Conservation (phyloP, 2,797 vertebrate species). For the Hypotaenidia okinawae region DNA sequence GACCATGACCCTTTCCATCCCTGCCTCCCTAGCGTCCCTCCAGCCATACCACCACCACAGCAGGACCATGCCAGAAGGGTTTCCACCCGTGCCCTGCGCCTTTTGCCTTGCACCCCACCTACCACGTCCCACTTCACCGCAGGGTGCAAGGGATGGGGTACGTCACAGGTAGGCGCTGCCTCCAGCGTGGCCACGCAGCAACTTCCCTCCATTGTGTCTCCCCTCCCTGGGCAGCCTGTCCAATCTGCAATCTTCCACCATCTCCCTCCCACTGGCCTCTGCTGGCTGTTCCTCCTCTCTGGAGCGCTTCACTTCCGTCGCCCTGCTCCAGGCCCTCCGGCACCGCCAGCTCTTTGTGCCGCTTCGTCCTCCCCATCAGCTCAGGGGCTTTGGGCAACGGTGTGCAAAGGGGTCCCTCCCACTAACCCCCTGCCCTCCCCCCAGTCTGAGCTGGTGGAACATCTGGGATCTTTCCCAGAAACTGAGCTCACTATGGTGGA, state of each 20-base stretch:
- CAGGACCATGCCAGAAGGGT: accelerated
- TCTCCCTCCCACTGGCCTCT: slow-evolving; percentile 4
- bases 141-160: accelerated
- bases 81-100: neutral
- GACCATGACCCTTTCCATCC: neutral
- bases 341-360: accelerated
- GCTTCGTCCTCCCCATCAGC: neutral
- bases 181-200: neutral
- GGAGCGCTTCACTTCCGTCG: neutral
- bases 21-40: neutral
- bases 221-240: neutral
- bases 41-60: accelerated
- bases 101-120: accelerated
- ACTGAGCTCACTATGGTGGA: neutral
- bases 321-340: neutral
- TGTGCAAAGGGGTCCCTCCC: slow-evolving; percentile 25
- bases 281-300: slow-evolving; percentile 47
- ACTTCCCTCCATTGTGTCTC: slow-evolving; percentile 62
- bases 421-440: slow-evolving; percentile 1
- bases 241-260: slow-evolving; percentile 24
- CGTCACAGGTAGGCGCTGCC: neutral
- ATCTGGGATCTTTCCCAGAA: slow-evolving; percentile 56
- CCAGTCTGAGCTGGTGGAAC: neutral
- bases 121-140: accelerated
- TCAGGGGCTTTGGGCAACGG: neutral